A percentile compares a stretch with the other conserved stretches of the same genome.
Conservation (phyloP, 1,140 invertebrate species). For the Batillaria attramentaria region DNA sequence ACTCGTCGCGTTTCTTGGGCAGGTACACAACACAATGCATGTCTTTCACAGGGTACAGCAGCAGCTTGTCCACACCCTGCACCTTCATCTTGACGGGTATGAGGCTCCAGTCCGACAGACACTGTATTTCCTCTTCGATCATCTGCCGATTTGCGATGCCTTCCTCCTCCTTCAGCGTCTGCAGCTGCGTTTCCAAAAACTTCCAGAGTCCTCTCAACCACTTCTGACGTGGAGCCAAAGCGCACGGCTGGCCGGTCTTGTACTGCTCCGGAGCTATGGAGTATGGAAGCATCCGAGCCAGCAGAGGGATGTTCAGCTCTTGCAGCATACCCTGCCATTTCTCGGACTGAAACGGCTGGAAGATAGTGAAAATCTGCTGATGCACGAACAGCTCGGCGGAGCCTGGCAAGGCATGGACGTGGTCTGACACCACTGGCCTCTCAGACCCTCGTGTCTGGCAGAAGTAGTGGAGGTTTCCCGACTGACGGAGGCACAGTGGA, state of each 20-base stretch:
- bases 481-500: slow-evolving; percentile 19
- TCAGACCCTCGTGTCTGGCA: neutral
- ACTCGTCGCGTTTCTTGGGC: neutral
- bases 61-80: no score
- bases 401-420: neutral
- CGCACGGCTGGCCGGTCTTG: neutral
- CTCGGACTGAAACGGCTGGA: neutral
- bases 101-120: slow-evolving; percentile 20
- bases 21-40: slow-evolving; percentile 3
- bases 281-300: neutral
- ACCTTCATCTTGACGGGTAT: slow-evolving; percentile 9
- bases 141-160: no score
- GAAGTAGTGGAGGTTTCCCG: slow-evolving; percentile 7
- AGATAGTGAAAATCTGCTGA: neutral
- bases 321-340: neutral
- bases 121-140: neutral
- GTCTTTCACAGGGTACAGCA: slow-evolving; percentile 22
- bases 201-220: slow-evolving; percentile 21
- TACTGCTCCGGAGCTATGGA: neutral
- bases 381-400: slow-evolving; percentile 18
- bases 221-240: neutral
- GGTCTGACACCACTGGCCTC: slow-evolving; percentile 6
- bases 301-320: neutral
- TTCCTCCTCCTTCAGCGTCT: neutral
- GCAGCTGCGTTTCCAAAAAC: neutral